phyloP scores from a whole-genome alignment of 2,797 vertebrate genomes.

The Syndactyla subalaris region DNA sequence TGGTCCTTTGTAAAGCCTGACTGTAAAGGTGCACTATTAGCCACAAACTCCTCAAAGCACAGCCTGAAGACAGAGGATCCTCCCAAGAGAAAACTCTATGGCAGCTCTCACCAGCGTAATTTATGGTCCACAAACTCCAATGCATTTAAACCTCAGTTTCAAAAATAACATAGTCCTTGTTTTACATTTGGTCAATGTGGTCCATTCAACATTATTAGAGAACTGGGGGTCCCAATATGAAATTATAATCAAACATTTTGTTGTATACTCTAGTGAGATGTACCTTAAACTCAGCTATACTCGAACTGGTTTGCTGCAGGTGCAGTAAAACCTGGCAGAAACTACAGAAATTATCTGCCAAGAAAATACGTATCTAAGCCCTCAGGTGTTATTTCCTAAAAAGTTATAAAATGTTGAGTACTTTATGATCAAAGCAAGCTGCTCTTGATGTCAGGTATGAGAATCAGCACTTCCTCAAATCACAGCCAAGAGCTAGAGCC shows the following conservation, averaged over 20 bases:
- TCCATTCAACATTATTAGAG: background rate
- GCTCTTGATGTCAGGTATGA: background rate
- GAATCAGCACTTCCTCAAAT: conserved; percentile 4
- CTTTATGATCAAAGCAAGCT: conserved; percentile 1
- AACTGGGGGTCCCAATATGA: background rate
- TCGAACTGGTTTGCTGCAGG: background rate
- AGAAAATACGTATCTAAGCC: background rate
- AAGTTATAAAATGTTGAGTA: background rate
- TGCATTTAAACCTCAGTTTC: background rate
- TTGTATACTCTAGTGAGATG: background rate
- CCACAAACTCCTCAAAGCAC: background rate
- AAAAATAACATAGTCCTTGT: accelerated
- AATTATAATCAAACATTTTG: background rate
- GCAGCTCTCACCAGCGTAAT: background rate
- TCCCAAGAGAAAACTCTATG: background rate
- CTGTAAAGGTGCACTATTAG: background rate
- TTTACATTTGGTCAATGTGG: background rate
- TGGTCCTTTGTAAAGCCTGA: background rate
- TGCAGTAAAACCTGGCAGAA: background rate
- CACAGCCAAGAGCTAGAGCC: background rate
- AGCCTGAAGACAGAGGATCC: background rate
- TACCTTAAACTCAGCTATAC: background rate
- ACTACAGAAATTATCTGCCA: background rate
- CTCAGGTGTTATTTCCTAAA: background rate
- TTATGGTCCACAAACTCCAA: background rate